These are phyloP conservation scores for Oryzias celebensis DNA, from an alignment of 2,113 vertebrate species.

Conservation along the genomic window DNA sequence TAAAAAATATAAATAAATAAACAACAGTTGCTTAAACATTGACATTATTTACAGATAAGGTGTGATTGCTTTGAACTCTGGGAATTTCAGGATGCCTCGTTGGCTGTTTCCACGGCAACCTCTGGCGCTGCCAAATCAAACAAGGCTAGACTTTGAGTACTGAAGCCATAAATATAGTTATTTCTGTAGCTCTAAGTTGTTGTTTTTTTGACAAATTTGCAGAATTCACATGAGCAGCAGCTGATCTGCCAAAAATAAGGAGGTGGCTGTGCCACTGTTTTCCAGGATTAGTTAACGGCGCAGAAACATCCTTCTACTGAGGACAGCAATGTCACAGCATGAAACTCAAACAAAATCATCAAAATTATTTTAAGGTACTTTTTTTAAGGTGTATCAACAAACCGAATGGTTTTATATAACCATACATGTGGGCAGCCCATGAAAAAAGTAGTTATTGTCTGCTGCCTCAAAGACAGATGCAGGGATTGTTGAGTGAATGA, in stretches of 20 bases:
- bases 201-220: background rate
- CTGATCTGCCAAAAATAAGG: background rate
- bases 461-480: slow-evolving; percentile 21
- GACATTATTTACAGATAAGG: background rate
- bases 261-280: background rate
- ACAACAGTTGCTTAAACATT: background rate
- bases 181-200: background rate
- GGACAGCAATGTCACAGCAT: background rate
- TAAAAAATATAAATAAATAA: background rate
- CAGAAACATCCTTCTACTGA: background rate
- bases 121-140: background rate
- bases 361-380: background rate
- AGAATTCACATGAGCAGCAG: background rate
- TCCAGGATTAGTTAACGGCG: background rate
- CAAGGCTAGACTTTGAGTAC: background rate
- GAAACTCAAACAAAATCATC: background rate
- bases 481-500: slow-evolving; percentile 33
- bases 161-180: background rate
- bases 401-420: background rate
- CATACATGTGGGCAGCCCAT: background rate
- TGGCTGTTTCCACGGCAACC: slow-evolving; percentile 1
- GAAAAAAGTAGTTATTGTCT: slow-evolving; percentile 7
- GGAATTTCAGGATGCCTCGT: slow-evolving; percentile 1
- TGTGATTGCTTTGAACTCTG: background rate
- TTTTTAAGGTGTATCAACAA: background rate